phyloP scores from a whole-genome alignment of 1,140 invertebrate species.

The Trypoxylus dichotomus region DNA sequence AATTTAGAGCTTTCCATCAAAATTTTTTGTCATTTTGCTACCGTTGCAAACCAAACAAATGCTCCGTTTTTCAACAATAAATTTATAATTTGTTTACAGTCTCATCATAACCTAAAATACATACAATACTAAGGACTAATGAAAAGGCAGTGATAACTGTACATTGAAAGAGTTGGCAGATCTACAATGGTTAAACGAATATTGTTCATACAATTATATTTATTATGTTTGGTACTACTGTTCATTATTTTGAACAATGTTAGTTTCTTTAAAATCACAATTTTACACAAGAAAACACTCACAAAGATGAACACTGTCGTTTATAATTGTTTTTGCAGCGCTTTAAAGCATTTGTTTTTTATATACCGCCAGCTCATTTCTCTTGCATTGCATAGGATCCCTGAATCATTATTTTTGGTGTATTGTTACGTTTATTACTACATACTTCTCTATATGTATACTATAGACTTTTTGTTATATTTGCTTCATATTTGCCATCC shows the following conservation, averaged over 20 bases:
- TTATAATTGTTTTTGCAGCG: constrained; percentile 37
- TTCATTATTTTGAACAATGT: constrained; percentile 1
- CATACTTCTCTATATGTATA: constrained; percentile 27
- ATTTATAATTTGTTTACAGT: constrained; percentile 29
- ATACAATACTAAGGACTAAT: constrained; percentile 32
- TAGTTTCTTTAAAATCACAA: constrained; percentile 10
- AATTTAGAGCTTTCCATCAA: constrained; percentile 14
- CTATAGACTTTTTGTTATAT: background rate
- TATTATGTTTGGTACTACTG: constrained; percentile 33
- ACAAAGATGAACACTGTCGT: constrained; percentile 5
- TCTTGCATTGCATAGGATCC: constrained; percentile 50
- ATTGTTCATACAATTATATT: constrained; percentile 28
- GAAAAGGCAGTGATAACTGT: constrained; percentile 39
- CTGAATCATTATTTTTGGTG: constrained; percentile 52
- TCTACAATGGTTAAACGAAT: constrained; percentile 41
- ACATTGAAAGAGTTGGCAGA: constrained; percentile 43
- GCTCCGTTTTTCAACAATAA: constrained; percentile 27
- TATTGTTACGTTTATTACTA: constrained; percentile 37
- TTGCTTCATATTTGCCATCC: background rate
- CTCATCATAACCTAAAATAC: constrained; percentile 29
- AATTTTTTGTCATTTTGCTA: background rate
- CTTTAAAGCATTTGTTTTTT: constrained; percentile 37
- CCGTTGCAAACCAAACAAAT: constrained; percentile 16
- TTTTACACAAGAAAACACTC: constrained; percentile 26
- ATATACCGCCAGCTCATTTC: constrained; percentile 33